These are phyloP conservation scores for Poecilia latipinna DNA, from an alignment of 2,113 vertebrate species.

Conservation along the genomic window DNA sequence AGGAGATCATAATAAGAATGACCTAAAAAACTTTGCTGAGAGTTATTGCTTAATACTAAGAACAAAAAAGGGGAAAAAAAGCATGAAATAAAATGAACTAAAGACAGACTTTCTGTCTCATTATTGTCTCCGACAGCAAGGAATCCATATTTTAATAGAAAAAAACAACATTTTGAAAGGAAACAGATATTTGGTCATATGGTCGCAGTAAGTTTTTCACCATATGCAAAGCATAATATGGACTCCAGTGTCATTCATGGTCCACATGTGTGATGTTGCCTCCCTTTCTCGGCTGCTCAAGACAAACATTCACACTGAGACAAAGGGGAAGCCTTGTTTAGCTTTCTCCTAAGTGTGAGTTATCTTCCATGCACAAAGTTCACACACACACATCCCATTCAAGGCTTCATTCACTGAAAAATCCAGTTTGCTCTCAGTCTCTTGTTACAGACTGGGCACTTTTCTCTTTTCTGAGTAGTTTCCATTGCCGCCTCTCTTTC, in stretches of 20 bases:
- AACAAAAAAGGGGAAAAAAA: neutral
- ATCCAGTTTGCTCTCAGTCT: slow-evolving; percentile 39
- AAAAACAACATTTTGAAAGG: neutral
- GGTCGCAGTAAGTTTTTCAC: neutral
- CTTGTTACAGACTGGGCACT: slow-evolving; percentile 38
- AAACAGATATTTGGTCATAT: neutral
- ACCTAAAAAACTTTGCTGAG: neutral
- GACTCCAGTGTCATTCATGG: neutral
- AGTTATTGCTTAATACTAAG: neutral
- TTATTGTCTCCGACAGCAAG: too few species aligned
- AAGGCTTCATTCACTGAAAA: slow-evolving; percentile 18
- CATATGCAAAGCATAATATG: neutral
- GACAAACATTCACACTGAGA: neutral
- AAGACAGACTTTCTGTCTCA: too few species aligned
- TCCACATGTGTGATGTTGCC: neutral
- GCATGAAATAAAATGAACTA: too few species aligned
- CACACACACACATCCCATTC: neutral
- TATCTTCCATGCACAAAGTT: neutral
- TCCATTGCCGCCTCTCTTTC: slow-evolving; percentile 60
- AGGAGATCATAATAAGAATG: too few species aligned
- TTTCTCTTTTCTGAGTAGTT: slow-evolving; percentile 49
- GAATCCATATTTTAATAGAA: too few species aligned
- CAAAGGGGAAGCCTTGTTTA: neutral
- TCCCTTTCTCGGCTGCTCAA: neutral
- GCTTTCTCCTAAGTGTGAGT: neutral